Evolutionary conservation across 2,888 invertebrate genomes (phyloP).

Genomic region (Amblyjoppa fuscipennis): DNA sequence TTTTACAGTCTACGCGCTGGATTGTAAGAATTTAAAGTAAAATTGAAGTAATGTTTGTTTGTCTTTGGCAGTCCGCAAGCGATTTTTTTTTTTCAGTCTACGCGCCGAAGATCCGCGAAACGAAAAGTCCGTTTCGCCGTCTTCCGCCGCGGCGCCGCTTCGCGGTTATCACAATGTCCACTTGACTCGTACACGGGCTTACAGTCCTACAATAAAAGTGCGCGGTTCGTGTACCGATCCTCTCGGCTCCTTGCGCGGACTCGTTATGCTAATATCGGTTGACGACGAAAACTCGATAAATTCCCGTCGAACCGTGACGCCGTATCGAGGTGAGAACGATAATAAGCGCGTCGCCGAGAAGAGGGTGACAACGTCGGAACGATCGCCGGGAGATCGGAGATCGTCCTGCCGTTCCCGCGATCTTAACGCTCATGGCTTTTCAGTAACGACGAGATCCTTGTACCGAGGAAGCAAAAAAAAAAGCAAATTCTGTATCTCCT

Average conservation of each 20-base stretch:
- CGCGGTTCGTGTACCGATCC: slow-evolving; percentile 38
- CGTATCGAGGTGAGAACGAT: slow-evolving; percentile 40
- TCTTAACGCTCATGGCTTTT: slow-evolving; percentile 61
- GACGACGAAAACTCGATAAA: slow-evolving; percentile 23
- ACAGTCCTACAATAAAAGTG: slow-evolving; percentile 26
- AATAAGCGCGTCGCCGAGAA: slow-evolving; percentile 55
- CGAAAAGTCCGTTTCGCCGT: background rate
- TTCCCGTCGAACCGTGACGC: slow-evolving; percentile 21
- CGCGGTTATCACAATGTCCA: slow-evolving; percentile 11
- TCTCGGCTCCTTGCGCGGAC: slow-evolving; percentile 48
- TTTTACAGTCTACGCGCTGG: no score
- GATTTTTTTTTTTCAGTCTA: background rate
- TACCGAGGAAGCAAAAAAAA: slow-evolving; percentile 1
- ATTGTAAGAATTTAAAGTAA: background rate
- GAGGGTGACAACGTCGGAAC: slow-evolving; percentile 60
- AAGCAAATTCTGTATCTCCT: background rate
- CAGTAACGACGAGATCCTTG: slow-evolving; percentile 44
- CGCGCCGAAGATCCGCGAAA: slow-evolving; percentile 6
- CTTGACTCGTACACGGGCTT: background rate
- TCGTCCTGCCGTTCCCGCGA: slow-evolving; percentile 46
- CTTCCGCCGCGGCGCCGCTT: background rate
- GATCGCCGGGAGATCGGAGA: slow-evolving; percentile 57
- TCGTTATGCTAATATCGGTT: slow-evolving; percentile 61
- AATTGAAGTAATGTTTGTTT: background rate
- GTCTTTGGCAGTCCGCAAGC: no score